Evolutionary conservation across 2,797 vertebrate genomes (phyloP).

Genomic region (Leptodactylus fallax): DNA sequence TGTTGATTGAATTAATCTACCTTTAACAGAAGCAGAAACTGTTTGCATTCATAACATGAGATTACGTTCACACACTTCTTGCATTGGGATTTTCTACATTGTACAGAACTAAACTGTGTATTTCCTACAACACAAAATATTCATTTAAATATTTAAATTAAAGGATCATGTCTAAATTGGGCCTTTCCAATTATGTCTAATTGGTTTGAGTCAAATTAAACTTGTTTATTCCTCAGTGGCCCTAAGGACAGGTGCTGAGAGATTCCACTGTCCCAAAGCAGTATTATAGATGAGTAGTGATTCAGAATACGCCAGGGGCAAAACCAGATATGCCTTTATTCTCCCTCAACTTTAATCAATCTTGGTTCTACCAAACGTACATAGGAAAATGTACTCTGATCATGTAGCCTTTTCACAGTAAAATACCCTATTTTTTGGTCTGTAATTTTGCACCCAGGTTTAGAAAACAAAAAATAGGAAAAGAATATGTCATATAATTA

Average conservation of each 20-base stretch:
- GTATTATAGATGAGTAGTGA: constrained; percentile 27
- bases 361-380: background rate
- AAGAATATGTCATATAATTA: too few species aligned
- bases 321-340: constrained; percentile 9
- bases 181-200: constrained; percentile 54
- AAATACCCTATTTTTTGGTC: too few species aligned
- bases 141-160: constrained; percentile 54
- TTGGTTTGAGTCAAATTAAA: constrained; percentile 52
- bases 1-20: constrained; percentile 37
- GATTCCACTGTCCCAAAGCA: constrained; percentile 35
- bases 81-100: background rate
- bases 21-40: background rate
- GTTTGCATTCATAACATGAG: background rate
- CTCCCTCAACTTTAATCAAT: background rate
- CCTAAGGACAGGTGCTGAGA: constrained; percentile 30
- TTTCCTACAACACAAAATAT: constrained; percentile 20
- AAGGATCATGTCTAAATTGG: constrained; percentile 36
- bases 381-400: background rate
- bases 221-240: constrained; percentile 37
- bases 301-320: constrained; percentile 17
- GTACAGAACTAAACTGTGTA: background rate
- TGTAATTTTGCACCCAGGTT: too few species aligned
- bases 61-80: background rate
- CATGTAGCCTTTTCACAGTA: background rate
- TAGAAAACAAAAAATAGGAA: too few species aligned